Base-by-base conservation (phyloP, 2,797 vertebrate genomes). In the Hippoglossus hippoglossus region DNA sequence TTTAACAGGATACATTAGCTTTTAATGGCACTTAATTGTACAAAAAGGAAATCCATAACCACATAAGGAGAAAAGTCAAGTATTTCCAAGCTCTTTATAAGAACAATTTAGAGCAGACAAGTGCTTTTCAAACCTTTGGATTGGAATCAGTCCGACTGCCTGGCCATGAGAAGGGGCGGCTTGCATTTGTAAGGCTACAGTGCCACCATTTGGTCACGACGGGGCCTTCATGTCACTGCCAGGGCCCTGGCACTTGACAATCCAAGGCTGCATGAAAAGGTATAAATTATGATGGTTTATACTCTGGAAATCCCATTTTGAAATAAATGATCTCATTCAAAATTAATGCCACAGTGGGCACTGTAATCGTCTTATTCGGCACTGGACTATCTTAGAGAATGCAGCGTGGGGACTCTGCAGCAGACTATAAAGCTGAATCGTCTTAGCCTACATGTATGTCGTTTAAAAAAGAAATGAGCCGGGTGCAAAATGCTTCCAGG, bases 51-150 rank as follows among this genome's bases (percentile, higher is more conserved):
- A 94, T 91, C 91, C 91, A 94, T 94, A 95, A 93, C 93, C 91
- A 93, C 90, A 94, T 92, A 92, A 93, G 92, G 92, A 94, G 92
- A 92, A 92, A 95, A 95, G 94, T 95, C 95, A 95, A 95, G 94
- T 95, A 95, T 95, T 95, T 93, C 90, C 87, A 91, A 92, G 94
- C 93, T 94, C 93, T 94, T 94, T 94, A 93, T 94, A 94, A 94
- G 92, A 94, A 94, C 94, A 94, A 93, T 95, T 95, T 95, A 94
- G 93, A 91, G 88, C 88, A 91, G 92, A 94, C 93, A 94, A 95
- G 94, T 94, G 94, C 93, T 94, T 95, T 94, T 94, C 92, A 95
- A 95, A 94, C 89, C 93, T 93, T 46, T 93, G 91, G 90, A 94
- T 90, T 89, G 87, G 90, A 93, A 91, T 92, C 85, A 90, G 91